Evolutionary conservation across 2,888 invertebrate genomes (phyloP), one percentile per base, ranked within the genome.

Genomic region (Brachypterus glaber): DNA sequence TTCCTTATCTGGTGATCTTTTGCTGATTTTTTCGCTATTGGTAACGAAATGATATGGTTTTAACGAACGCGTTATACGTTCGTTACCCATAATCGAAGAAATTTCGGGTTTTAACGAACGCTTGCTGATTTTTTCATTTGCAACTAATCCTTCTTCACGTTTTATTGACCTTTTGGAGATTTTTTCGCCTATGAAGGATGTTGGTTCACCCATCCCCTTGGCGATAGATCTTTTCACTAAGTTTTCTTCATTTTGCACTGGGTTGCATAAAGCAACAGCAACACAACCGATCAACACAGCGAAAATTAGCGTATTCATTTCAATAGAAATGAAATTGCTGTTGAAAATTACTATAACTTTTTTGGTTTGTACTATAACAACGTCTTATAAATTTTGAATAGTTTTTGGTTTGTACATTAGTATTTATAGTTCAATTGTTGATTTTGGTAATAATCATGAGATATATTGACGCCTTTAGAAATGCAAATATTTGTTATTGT

Each of bases 1-100:
- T n/a, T 27, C 27, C 27, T 5, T 9, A 21, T 35, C 35, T 9
- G 27, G 12, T 7, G 35, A 35, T 9, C 27, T 5, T 35, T 45
- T 45, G 12, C 40, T 39, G 7, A 45, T 45, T 15, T 33, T 38
- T 16, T 45, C 45, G 37, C 37, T 40, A 13, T 42, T 41, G 15
- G 44, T 35, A 26, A 43, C 17, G 8, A 17, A 32, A n/a, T n/a
- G n/a, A 26, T 26, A 26, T 26, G 4, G 12, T 26, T 26, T 26
- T 26, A 26, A 26, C 12, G 26, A 26, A 11, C 12, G 3, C 3
- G 12, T 11, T 26, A 7, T 3, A 26, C n/a, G 26, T 26, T 12
- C 26, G 12, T 11, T 3, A 4, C 3, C 3, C 5, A 26, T 12
- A 26, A 26, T 26, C 12, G 27, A 27, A 27, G 4, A 11, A 11